Conservation (phyloP, 64 coral and sea anemone genomes). For the Montipora efflorescens region DNA sequence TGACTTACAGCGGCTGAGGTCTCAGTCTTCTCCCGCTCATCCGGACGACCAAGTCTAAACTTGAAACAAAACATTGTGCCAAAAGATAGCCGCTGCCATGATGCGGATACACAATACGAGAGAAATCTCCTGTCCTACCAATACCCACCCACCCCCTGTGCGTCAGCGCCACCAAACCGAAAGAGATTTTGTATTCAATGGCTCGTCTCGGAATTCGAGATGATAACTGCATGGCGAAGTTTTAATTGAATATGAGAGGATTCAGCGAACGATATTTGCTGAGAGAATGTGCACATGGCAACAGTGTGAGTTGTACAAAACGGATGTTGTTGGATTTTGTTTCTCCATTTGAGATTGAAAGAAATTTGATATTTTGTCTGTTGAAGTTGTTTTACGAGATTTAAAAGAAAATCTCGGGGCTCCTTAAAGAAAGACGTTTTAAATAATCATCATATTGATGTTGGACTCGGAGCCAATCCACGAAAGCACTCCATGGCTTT, state of each 20-base stretch:
- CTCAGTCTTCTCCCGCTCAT: not conserved
- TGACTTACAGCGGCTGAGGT: conserved; percentile 58
- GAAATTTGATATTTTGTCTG: not conserved
- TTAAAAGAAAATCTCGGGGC: not conserved
- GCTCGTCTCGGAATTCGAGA: not conserved
- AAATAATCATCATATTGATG: conserved; percentile 12
- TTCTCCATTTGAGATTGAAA: not conserved
- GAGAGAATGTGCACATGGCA: not conserved
- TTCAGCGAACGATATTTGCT: not conserved
- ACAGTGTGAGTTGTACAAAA: not conserved
- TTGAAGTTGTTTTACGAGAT: not conserved
- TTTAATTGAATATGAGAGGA: not conserved
- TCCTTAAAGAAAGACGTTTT: not conserved
- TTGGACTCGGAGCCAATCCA: not conserved
- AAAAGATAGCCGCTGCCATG: not conserved
- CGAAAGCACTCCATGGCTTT: not conserved
- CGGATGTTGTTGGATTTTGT: too few species aligned
- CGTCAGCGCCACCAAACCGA: not conserved
- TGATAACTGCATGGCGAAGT: not conserved
- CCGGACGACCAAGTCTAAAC: not conserved
- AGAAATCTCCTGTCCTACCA: too few species aligned
- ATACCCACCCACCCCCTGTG: too few species aligned
- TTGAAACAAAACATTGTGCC: not conserved
- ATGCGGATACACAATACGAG: not conserved
- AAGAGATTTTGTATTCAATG: not conserved